Conservation (phyloP, 1,140 invertebrate species). For the Pissodes strobi region DNA sequence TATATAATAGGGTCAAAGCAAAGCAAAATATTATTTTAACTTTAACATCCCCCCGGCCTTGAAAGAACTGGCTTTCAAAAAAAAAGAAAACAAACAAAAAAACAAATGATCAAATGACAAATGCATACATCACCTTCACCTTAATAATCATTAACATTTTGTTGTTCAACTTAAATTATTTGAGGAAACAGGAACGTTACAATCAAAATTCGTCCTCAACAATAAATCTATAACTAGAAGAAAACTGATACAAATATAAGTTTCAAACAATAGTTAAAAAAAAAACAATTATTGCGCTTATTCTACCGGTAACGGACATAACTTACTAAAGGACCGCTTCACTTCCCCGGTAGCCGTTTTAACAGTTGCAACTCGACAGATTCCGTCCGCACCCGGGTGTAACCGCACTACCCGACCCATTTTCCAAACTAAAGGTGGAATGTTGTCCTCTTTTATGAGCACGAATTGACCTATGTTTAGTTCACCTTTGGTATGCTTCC, state of each 20-base stretch:
- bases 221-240: too few relatives aligned
- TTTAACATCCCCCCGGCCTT: neutral
- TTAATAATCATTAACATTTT: too few relatives aligned
- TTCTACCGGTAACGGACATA: conserved; percentile 30
- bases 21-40: too few relatives aligned
- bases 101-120: neutral
- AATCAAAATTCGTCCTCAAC: too few relatives aligned
- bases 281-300: neutral
- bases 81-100: neutral
- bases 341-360: conserved; percentile 36
- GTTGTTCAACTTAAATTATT: too few relatives aligned
- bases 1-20: too few relatives aligned
- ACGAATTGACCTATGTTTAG: conserved; percentile 49
- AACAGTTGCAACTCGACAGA: conserved; percentile 47
- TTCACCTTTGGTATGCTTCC: too few relatives aligned
- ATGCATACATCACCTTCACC: too few relatives aligned
- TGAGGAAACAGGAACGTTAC: too few relatives aligned
- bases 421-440: conserved; percentile 40
- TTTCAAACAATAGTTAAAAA: neutral
- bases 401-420: conserved; percentile 52
- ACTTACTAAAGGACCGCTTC: conserved; percentile 16
- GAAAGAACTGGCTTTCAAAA: neutral
- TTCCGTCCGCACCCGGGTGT: conserved; percentile 48
- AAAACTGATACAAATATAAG: neutral
- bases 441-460: conserved; percentile 42